These are phyloP conservation scores for Drosophila elegans DNA, from an alignment of 1,140 invertebrate genomes.

Conservation along the genomic window DNA sequence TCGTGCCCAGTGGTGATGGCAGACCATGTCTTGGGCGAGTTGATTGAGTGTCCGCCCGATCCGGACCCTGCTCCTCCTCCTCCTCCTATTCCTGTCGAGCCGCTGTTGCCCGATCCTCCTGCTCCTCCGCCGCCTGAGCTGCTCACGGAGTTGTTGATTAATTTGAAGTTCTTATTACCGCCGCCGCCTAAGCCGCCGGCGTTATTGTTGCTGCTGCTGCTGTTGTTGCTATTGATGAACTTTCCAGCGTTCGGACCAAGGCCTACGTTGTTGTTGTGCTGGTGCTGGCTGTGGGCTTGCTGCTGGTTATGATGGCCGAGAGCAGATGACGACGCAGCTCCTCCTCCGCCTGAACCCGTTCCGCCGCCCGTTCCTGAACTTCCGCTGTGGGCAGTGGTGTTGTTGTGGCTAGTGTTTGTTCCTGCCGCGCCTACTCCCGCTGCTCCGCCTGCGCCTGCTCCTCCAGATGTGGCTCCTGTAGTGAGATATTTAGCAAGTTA, in stretches of 20 bases:
- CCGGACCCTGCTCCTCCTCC: conserved; percentile 18
- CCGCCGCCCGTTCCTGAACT: conserved; percentile 33
- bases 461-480: conserved; percentile 48
- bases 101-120: conserved; percentile 12
- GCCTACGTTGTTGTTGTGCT: conserved; percentile 49
- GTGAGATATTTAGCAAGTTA: not conserved
- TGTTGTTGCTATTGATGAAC: conserved; percentile 40
- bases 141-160: conserved; percentile 73
- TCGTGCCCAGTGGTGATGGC: conserved; percentile 84
- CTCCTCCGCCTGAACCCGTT: conserved; percentile 34
- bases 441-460: conserved; percentile 37
- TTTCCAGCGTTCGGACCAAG: conserved; percentile 42
- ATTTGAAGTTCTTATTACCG: conserved; percentile 71
- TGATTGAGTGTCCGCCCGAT: conserved; percentile 52
- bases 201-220: conserved; percentile 18
- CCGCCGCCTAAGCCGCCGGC: conserved; percentile 35
- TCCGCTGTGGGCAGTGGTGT: conserved; percentile 56
- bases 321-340: conserved; percentile 21
- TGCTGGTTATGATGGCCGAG: conserved; percentile 43
- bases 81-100: conserved; percentile 36
- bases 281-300: conserved; percentile 29
- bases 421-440: conserved; percentile 36
- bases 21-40: conserved; percentile 84
- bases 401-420: conserved; percentile 54
- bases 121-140: conserved; percentile 25